These are phyloP conservation scores for Poeciliopsis turneri DNA, from an alignment of 2,797 vertebrate species.

Conservation along the genomic window DNA sequence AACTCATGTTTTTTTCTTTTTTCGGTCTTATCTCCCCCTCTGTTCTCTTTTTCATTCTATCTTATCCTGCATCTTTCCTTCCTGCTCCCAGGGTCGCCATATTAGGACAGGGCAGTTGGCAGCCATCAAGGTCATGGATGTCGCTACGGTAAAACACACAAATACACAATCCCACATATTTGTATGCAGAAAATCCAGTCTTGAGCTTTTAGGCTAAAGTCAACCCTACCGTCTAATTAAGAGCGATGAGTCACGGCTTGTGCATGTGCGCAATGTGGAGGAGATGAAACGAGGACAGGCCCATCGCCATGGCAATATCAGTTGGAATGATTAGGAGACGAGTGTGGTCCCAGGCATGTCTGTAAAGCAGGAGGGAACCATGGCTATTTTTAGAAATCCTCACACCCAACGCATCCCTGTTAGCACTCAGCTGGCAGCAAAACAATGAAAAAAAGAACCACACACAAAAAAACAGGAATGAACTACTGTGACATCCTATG, in stretches of 20 bases:
- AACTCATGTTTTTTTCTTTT: not conserved
- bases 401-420: slow-evolving; percentile 42
- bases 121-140: slow-evolving; percentile 98
- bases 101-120: slow-evolving; percentile 96
- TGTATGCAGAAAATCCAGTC: slow-evolving; percentile 44
- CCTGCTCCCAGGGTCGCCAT: slow-evolving; percentile 89
- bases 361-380: slow-evolving; percentile 63
- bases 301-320: slow-evolving; percentile 72
- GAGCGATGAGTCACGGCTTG: slow-evolving; percentile 59
- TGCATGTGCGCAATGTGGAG: slow-evolving; percentile 28
- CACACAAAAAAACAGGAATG: slow-evolving; percentile 20
- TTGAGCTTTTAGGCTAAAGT: slow-evolving; percentile 53
- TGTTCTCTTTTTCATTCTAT: slow-evolving; percentile 1
- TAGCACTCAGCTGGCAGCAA: slow-evolving; percentile 50
- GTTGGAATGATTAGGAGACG: slow-evolving; percentile 62
- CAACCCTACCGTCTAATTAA: slow-evolving; percentile 64
- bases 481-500: slow-evolving; percentile 28
- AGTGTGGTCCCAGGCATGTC: slow-evolving; percentile 65
- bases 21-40: not conserved
- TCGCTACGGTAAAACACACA: slow-evolving; percentile 81
- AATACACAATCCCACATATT: slow-evolving; percentile 13
- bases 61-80: slow-evolving; percentile 17
- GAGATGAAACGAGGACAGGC: slow-evolving; percentile 70
- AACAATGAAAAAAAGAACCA: slow-evolving; percentile 35
- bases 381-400: slow-evolving; percentile 71